Percentiles rank a stretch among this genome's conserved stretches.
Evolutionary conservation across 2,888 invertebrate genomes (phyloP).

Genomic region (Megastigmus dorsalis): DNA sequence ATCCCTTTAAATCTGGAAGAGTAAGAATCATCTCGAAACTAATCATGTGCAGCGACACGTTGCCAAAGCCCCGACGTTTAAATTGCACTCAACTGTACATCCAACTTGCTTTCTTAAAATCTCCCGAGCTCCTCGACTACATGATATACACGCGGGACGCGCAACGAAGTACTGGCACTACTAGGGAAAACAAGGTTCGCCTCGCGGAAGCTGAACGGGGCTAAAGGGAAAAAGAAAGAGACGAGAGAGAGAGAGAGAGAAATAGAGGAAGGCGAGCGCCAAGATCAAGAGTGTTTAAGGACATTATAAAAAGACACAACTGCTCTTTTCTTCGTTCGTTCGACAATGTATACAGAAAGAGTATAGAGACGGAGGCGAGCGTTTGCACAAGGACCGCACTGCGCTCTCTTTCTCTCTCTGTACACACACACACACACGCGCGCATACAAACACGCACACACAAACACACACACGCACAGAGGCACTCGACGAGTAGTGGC

Average conservation of each 20-base stretch:
- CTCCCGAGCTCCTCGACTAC: neutral
- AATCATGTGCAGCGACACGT: too few species aligned
- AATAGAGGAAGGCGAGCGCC: neutral
- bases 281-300: constrained; percentile 30
- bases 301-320: constrained; percentile 41
- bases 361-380: neutral
- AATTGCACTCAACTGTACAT: constrained; percentile 32
- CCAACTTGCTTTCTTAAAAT: neutral
- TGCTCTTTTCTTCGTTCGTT: constrained; percentile 27
- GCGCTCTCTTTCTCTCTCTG: neutral
- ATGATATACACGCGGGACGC: neutral
- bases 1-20: too few species aligned
- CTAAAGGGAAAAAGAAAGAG: neutral
- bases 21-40: too few species aligned
- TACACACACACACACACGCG: too few species aligned
- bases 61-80: constrained; percentile 25
- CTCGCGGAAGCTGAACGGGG: constrained; percentile 28
- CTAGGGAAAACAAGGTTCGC: neutral
- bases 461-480: too few species aligned
- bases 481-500: neutral
- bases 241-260: constrained; percentile 6
- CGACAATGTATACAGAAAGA: neutral
- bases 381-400: neutral
- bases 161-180: neutral
- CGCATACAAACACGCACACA: too few species aligned